Percentiles rank a stretch among this genome's conserved stretches.
Evolutionary conservation across 2,113 vertebrate genomes (phyloP).

Genomic region (Mixornis gularis): DNA sequence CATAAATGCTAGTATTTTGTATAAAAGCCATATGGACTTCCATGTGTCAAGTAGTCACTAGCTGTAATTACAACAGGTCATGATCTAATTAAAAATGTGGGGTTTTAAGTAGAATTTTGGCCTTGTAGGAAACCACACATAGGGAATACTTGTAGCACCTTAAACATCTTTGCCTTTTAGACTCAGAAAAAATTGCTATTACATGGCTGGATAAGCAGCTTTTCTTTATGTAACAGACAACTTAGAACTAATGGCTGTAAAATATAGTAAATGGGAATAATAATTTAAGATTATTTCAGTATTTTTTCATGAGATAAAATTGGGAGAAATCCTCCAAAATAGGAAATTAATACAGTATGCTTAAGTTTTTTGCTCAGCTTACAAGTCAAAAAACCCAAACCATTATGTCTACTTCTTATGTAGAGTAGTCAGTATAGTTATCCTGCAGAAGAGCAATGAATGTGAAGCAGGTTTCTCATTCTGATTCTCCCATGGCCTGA

Average conservation of each 20-base stretch:
- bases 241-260: neutral
- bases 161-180: neutral
- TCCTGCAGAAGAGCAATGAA: neutral
- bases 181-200: neutral
- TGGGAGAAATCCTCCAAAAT: neutral
- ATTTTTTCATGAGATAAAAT: neutral
- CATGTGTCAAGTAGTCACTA: neutral
- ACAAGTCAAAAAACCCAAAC: neutral
- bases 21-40: neutral
- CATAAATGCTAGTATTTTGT: neutral
- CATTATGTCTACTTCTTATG: neutral
- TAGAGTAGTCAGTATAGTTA: neutral
- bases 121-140: neutral
- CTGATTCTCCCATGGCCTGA: neutral
- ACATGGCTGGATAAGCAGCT: neutral
- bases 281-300: neutral
- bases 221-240: neutral
- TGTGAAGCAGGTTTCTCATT: neutral
- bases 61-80: neutral
- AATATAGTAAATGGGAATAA: neutral
- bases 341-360: neutral
- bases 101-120: neutral
- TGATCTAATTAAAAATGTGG: neutral
- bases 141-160: neutral
- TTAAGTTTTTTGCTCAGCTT: neutral